Percentiles rank a stretch among this genome's conserved stretches.
phyloP scores from a whole-genome alignment of 2,888 invertebrate species.

The Tetropium fuscum region DNA sequence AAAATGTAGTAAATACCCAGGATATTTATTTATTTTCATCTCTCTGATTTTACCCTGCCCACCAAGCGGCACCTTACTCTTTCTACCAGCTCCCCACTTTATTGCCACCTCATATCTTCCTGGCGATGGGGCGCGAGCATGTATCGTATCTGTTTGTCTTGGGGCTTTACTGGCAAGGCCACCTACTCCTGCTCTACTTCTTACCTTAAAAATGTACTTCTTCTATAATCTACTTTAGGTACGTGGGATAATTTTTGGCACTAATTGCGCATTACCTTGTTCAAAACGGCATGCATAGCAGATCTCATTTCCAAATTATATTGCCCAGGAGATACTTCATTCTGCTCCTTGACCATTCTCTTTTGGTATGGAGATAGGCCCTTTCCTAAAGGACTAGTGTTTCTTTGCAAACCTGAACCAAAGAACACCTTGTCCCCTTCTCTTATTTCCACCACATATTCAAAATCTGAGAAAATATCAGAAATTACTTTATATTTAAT shows the following conservation, averaged over 20 bases:
- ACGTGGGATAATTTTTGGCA: no score
- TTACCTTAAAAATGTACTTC: slow-evolving; percentile 51
- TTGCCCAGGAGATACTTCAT: slow-evolving; percentile 49
- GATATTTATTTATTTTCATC: slow-evolving; percentile 42
- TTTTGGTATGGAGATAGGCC: slow-evolving; percentile 54
- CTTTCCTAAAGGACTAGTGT: slow-evolving; percentile 55
- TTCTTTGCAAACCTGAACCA: slow-evolving; percentile 53
- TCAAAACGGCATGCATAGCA: slow-evolving; percentile 46
- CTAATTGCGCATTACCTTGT: slow-evolving; percentile 51
- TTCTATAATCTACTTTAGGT: no score
- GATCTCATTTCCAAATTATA: slow-evolving; percentile 52
- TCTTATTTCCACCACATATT: slow-evolving; percentile 59
- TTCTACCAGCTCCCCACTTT: slow-evolving; percentile 36
- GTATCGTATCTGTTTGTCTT: slow-evolving; percentile 50
- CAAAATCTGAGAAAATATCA: slow-evolving; percentile 52
- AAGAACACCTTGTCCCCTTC: slow-evolving; percentile 57
- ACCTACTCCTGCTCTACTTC: slow-evolving; percentile 56
- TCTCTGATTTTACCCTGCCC: slow-evolving; percentile 30
- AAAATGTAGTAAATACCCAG: slow-evolving; percentile 60
- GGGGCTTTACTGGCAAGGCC: slow-evolving; percentile 53
- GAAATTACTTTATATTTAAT: background rate
- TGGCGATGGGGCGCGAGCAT: slow-evolving; percentile 56
- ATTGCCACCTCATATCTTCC: slow-evolving; percentile 53
- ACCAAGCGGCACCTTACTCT: slow-evolving; percentile 52
- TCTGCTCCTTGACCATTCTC: slow-evolving; percentile 43